Evolutionary conservation across 2,888 invertebrate species (phyloP).

Genomic region (Drosophila colorata): DNA sequence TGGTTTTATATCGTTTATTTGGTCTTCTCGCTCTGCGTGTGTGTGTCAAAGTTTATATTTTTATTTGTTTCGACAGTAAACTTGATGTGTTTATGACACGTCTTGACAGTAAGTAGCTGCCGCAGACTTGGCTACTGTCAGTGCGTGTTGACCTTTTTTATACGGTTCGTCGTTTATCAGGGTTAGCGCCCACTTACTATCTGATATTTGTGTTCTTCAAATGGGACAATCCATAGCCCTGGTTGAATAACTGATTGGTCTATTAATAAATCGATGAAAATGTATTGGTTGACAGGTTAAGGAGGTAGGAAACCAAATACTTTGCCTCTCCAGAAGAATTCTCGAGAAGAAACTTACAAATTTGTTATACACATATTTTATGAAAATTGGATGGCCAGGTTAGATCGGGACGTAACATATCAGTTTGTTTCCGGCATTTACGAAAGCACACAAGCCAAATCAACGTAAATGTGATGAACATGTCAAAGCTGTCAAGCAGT

Average conservation of each 20-base stretch:
- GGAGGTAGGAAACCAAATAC: neutral
- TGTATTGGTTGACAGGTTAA: constrained; percentile 2
- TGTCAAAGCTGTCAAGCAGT: constrained; percentile 49
- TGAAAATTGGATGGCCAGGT: neutral
- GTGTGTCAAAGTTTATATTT: constrained; percentile 80
- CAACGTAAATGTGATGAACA: constrained; percentile 55
- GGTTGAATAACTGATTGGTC: constrained; percentile 43
- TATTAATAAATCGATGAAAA: constrained; percentile 27
- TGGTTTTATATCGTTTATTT: constrained; percentile 71
- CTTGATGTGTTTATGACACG: constrained; percentile 81
- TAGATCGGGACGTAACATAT: constrained; percentile 19
- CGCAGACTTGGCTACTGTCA: constrained; percentile 66
- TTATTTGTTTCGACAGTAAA: constrained; percentile 81
- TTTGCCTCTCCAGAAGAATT: neutral
- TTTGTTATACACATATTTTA: too few relatives aligned
- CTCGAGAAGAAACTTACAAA: too few relatives aligned
- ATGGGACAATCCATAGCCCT: constrained; percentile 24
- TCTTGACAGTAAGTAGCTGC: constrained; percentile 80
- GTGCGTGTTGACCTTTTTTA: constrained; percentile 72
- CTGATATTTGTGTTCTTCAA: constrained; percentile 15
- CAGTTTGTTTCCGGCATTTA: constrained; percentile 38
- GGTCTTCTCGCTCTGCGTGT: constrained; percentile 17
- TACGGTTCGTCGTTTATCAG: constrained; percentile 35
- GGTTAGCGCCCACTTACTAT: constrained; percentile 66
- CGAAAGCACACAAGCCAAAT: constrained; percentile 38